Evolutionary conservation across 2,113 vertebrate genomes (phyloP).

Genomic region (Elephantulus edwardii): DNA sequence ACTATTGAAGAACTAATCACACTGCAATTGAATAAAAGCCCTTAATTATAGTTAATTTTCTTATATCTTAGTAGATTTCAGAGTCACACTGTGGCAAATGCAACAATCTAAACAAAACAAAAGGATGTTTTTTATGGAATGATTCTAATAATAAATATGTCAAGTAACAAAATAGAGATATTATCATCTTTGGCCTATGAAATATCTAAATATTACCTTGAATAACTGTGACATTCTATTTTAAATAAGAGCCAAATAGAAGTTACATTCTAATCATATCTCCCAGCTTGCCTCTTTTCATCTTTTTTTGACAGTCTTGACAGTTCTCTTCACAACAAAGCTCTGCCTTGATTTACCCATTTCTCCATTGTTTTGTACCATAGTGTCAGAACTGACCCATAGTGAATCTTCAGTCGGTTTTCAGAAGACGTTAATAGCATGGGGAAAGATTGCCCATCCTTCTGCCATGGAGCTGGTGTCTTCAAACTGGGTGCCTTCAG

Average conservation of each 20-base stretch:
- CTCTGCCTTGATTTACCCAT: not conserved
- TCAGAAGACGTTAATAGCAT: too few species aligned
- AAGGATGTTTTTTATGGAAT: not conserved
- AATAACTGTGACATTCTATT: not conserved
- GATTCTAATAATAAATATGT: not conserved
- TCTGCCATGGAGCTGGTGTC: too few species aligned
- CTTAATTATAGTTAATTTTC: not conserved
- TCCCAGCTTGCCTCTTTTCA: not conserved
- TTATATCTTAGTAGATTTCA: not conserved
- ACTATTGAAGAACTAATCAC: not conserved
- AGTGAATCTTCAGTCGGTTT: too few species aligned
- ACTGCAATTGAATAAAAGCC: constrained; percentile 1
- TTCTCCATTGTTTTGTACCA: not conserved
- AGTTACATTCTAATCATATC: not conserved
- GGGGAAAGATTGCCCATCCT: too few species aligned
- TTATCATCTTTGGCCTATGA: not conserved
- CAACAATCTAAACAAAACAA: constrained; percentile 45
- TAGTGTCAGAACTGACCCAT: too few species aligned
- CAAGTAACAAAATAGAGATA: not conserved
- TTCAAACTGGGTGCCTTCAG: too few species aligned
- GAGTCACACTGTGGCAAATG: not conserved
- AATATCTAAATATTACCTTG: constrained; percentile 3
- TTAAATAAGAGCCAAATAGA: not conserved
- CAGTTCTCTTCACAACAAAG: not conserved
- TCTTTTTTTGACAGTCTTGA: not conserved